phyloP scores from a whole-genome alignment of 2,888 invertebrate species.

The Salpingus planirostris region DNA sequence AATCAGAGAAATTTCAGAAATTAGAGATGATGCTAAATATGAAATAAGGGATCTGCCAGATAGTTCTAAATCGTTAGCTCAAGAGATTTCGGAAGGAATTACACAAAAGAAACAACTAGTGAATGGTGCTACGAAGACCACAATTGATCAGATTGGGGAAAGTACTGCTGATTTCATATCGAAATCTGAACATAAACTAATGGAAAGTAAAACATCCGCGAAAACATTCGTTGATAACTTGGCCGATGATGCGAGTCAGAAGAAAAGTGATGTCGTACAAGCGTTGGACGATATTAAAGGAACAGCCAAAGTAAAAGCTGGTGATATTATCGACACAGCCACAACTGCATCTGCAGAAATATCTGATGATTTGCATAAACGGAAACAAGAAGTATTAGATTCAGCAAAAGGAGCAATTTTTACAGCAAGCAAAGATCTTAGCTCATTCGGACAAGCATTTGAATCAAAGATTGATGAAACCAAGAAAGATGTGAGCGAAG shows the following conservation, averaged over 20 bases:
- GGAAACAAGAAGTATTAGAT: slow-evolving; percentile 1
- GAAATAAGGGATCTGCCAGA: too few relatives aligned
- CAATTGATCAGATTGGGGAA: too few relatives aligned
- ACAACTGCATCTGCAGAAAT: background rate
- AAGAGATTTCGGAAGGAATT: too few relatives aligned
- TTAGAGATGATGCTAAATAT: too few relatives aligned
- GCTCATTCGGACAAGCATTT: background rate
- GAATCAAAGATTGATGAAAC: slow-evolving; percentile 1
- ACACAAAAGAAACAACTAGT: too few relatives aligned
- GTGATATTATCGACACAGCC: slow-evolving; percentile 1
- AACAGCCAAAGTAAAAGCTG: background rate
- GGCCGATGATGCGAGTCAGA: too few relatives aligned
- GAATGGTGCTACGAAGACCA: too few relatives aligned
- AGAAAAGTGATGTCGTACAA: background rate
- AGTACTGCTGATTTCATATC: too few relatives aligned
- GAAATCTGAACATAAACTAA: too few relatives aligned
- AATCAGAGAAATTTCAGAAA: too few relatives aligned
- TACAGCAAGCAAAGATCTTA: background rate
- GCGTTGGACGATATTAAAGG: background rate
- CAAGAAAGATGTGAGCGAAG: background rate
- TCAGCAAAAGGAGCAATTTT: background rate
- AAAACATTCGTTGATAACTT: too few relatives aligned
- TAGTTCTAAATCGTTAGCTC: too few relatives aligned
- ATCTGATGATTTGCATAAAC: background rate
- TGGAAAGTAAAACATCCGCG: background rate